Base-by-base conservation (phyloP, 2,797 vertebrate species). In the Microcaecilia unicolor region DNA sequence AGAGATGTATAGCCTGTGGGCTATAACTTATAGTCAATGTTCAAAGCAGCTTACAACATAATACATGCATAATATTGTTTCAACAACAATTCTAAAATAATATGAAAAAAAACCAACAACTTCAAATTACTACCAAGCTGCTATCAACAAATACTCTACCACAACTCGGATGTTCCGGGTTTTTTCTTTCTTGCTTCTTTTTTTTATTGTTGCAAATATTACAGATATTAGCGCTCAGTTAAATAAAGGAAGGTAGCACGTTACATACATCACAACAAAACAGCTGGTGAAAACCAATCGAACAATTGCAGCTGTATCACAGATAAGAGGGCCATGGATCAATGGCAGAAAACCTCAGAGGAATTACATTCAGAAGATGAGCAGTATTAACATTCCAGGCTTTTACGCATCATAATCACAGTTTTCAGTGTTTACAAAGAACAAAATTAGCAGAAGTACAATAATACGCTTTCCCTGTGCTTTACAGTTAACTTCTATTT, bases 361-460 rank as follows among this genome's bases (percentile, higher is more conserved):
- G 70, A 80, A 74, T 74, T 89, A 91, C 90, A 91, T 93, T 93
- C 90, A 87, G 68, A 72, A 84, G 72, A 74, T 87, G 88, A 88
- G 86, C 70, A 82, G 74, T 75, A 76, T 75, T 76, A 70, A 88
- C 77, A 87, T 80, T 83, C 79, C 76, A 79, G 79, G 74, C 70
- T 77, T n/a, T n/a, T 77, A 74, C 55, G 61, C 56, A 66, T 58
- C 70, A 72, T 61, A 70, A 35, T 67, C n/a, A 36, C 61, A 61
- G 59, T 64, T 75, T 48, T 21, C 37, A 61, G 54, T 76, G 70
- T 82, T 77, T 72, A 82, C 74, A 78, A 84, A 81, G 73, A 74
- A 75, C 73, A 22, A 74, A 74, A 66, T 82, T 56, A 58, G 80
- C 77, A 84, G 80, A 80, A 81, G 76, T 80, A 76, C 72, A 67